Conservation (phyloP, 2,797 vertebrate species). For the Atherinosoma microstoma region DNA sequence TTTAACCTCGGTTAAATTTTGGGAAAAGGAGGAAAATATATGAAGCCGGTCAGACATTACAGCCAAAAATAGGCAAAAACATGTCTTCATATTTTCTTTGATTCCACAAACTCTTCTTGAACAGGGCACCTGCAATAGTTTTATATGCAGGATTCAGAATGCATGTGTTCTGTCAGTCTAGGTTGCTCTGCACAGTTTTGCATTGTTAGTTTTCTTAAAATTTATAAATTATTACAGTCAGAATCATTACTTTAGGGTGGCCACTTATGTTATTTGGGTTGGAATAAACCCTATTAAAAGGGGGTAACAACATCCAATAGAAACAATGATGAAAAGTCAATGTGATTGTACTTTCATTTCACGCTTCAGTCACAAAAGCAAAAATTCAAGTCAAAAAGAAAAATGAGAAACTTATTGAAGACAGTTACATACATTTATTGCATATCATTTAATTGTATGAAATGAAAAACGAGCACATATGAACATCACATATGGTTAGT, state of each 20-base stretch:
- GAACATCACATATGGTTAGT: slow-evolving; percentile 98
- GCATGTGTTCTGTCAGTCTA: slow-evolving; percentile 3
- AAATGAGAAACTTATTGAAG: slow-evolving; percentile 81
- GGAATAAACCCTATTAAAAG: not conserved
- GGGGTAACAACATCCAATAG: not conserved
- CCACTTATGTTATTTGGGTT: slow-evolving; percentile 4
- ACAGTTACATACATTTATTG: slow-evolving; percentile 87
- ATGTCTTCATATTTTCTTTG: slow-evolving; percentile 13
- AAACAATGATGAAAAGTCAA: slow-evolving; percentile 16
- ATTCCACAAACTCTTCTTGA: slow-evolving; percentile 21
- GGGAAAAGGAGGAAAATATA: not conserved
- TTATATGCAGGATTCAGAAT: slow-evolving; percentile 10
- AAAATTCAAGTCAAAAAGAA: slow-evolving; percentile 71
- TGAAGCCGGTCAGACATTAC: not conserved
- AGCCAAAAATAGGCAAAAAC: not conserved
- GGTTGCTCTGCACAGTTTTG: not conserved
- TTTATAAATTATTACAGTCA: not conserved
- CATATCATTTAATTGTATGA: slow-evolving; percentile 90
- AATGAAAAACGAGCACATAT: slow-evolving; percentile 94
- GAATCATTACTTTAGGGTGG: slow-evolving; percentile 1
- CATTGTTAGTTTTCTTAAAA: not conserved
- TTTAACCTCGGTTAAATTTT: not conserved
- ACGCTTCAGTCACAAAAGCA: slow-evolving; percentile 41
- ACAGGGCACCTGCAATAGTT: slow-evolving; percentile 12
- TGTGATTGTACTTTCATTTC: slow-evolving; percentile 26